Conservation (phyloP, 2,113 vertebrate genomes). For the Grammomys dolichurus region DNA sequence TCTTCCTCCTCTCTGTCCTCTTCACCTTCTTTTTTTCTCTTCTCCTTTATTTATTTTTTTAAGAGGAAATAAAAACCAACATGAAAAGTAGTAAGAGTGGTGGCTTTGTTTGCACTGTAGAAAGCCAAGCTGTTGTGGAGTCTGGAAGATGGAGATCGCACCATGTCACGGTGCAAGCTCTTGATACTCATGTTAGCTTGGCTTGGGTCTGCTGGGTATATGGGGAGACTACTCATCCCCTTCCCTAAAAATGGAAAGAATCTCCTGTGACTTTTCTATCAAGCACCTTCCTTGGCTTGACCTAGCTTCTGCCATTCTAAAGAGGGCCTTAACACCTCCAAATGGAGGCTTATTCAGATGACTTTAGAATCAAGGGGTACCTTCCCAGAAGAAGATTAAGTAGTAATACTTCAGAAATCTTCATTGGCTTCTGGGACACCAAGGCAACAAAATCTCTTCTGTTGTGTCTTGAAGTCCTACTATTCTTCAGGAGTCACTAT, state of each 20-base stretch:
- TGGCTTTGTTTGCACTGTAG: neutral
- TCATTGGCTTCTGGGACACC: neutral
- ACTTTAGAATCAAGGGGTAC: neutral
- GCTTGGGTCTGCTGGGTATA: neutral
- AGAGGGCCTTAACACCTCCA: neutral
- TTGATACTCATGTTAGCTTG: neutral
- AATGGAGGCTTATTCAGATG: neutral
- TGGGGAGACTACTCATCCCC: neutral
- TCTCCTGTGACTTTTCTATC: neutral
- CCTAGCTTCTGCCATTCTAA: neutral
- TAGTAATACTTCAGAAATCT: neutral
- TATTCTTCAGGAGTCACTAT: neutral
- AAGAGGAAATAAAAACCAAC: neutral
- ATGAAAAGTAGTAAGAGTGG: neutral
- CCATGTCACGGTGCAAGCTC: neutral
- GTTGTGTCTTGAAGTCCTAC: neutral
- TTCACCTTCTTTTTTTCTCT: neutral
- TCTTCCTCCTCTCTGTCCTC: neutral
- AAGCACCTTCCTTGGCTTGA: neutral
- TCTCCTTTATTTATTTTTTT: neutral
- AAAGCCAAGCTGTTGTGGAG: neutral
- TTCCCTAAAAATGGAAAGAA: conserved; percentile 41
- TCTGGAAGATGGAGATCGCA: neutral
- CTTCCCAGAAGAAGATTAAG: neutral
- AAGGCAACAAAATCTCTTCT: neutral